These are phyloP conservation scores for Tenebrosternarchus preto DNA, from an alignment of 2,113 vertebrate species.

Conservation along the genomic window DNA sequence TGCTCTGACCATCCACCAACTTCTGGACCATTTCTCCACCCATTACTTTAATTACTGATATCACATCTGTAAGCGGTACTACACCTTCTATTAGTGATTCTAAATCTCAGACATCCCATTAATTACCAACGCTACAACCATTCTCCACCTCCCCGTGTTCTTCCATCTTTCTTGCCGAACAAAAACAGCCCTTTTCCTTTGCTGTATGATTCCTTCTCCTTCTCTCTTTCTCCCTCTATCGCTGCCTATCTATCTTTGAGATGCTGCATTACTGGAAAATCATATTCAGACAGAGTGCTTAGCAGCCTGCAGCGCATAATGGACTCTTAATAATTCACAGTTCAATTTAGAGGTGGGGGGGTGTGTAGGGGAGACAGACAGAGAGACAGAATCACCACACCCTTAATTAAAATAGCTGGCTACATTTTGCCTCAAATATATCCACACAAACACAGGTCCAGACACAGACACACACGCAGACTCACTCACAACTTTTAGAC, in stretches of 20 bases:
- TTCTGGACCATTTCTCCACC: background rate
- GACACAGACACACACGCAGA: background rate
- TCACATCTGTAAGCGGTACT: too few species aligned
- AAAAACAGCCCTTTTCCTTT: background rate
- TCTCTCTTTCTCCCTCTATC: background rate
- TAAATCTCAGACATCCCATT: too few species aligned
- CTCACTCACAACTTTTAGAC: background rate
- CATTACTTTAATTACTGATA: background rate
- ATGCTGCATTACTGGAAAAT: conserved; percentile 51
- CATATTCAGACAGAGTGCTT: conserved; percentile 47
- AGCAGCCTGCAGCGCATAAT: conserved; percentile 48
- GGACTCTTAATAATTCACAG: conserved; percentile 61
- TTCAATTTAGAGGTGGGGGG: conserved; percentile 51
- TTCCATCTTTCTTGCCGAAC: background rate
- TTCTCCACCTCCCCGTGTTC: background rate
- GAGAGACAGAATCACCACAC: conserved; percentile 1
- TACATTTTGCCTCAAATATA: background rate
- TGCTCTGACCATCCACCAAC: too few species aligned
- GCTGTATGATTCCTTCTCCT: background rate
- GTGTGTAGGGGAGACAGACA: background rate
- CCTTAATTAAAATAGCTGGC: background rate
- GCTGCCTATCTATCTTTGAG: conserved; percentile 11
- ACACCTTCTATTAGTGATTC: too few species aligned
- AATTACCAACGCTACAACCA: background rate
- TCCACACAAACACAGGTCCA: background rate